phyloP scores from a whole-genome alignment of 2,888 invertebrate species.

The Pseudanteris insignis region DNA sequence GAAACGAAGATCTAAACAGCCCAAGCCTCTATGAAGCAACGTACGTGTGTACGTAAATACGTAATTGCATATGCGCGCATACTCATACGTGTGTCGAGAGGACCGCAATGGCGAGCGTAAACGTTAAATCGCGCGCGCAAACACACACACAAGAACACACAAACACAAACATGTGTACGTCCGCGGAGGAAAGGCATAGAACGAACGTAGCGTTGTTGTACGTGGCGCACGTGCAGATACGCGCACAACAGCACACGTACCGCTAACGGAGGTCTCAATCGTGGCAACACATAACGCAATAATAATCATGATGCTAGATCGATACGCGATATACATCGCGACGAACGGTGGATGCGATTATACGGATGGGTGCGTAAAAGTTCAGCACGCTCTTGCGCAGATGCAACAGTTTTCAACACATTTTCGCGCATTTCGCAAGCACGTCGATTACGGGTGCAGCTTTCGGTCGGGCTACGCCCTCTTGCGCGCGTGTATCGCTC shows the following conservation, averaged over 20 bases:
- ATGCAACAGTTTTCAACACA: too few species aligned
- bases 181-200: neutral
- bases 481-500: conserved; percentile 10
- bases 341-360: conserved; percentile 51
- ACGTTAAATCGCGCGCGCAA: too few species aligned
- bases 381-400: too few species aligned
- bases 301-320: conserved; percentile 61
- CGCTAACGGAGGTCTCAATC: conserved; percentile 60
- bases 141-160: too few species aligned
- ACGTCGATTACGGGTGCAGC: too few species aligned
- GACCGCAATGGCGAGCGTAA: too few species aligned
- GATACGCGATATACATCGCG: conserved; percentile 58
- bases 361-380: conserved; percentile 51
- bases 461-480: too few species aligned
- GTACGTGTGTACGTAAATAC: too few species aligned
- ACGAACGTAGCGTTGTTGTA: neutral
- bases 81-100: neutral
- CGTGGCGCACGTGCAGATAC: neutral
- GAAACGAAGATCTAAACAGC: too few species aligned
- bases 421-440: too few species aligned
- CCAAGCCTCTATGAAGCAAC: too few species aligned
- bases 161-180: neutral
- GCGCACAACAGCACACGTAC: neutral
- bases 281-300: conserved; percentile 55
- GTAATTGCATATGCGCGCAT: too few species aligned